These are phyloP conservation scores for Psittacus erithacus DNA, from an alignment of 2,113 vertebrate species.

Conservation along the genomic window DNA sequence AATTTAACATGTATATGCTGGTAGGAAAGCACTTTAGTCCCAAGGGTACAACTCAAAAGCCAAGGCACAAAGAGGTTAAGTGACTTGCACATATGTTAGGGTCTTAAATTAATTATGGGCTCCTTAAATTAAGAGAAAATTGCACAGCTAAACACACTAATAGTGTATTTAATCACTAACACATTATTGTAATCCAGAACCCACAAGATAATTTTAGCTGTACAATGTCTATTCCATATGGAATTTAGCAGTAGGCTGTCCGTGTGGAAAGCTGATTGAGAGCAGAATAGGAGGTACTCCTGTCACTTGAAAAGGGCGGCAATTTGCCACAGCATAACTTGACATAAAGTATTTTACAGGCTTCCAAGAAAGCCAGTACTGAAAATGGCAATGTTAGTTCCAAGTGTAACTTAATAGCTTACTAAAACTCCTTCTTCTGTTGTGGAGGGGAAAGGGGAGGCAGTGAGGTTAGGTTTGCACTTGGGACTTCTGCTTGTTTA, in stretches of 20 bases:
- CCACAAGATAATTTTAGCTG: background rate
- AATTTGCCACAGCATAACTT: background rate
- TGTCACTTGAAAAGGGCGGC: background rate
- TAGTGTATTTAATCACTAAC: background rate
- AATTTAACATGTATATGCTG: background rate
- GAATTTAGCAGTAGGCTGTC: background rate
- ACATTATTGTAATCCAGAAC: background rate
- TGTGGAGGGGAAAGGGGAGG: background rate
- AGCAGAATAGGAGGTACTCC: background rate
- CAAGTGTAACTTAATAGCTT: background rate
- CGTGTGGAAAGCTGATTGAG: background rate
- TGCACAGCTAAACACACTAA: background rate
- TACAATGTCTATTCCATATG: background rate
- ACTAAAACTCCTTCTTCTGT: background rate
- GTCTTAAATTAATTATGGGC: background rate
- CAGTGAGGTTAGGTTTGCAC: background rate
- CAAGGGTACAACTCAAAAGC: background rate
- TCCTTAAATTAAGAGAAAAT: background rate
- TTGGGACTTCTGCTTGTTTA: background rate
- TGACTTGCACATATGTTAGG: background rate
- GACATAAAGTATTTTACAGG: background rate
- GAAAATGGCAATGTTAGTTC: background rate
- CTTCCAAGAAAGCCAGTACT: background rate
- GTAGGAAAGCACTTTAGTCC: background rate
- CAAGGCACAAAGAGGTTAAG: background rate